Evolutionary conservation across 2,113 vertebrate genomes (phyloP), one percentile per base, ranked within the genome.

Genomic region (Gorilla gorilla): DNA sequence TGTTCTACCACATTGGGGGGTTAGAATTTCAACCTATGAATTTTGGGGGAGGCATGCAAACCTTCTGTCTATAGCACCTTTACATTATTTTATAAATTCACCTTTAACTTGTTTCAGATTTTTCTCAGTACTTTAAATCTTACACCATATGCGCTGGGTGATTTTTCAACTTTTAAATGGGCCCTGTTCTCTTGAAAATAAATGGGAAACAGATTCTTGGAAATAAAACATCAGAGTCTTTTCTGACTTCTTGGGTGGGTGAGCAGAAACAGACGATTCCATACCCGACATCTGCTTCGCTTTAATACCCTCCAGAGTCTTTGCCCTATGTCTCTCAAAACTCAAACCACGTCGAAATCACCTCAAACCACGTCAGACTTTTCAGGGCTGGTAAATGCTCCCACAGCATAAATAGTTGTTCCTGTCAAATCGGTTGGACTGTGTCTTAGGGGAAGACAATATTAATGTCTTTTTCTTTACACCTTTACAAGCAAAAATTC

Each of bases 391-490:
- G 84, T 61, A 85, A 84, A 76, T 18, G 50, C 50, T 95, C 89
- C 81, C 13, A 6, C 20, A 22, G 50, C 25, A 17, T 68, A 43
- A 64, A 35, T 27, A 80, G 48, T n/a, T 45, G 45, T 72, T 88
- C 35, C 84, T 50, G 66, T 97, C 61, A 73, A 48, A 82, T 23
- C 45, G 52, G 45, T 79, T 68, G 25, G 14, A 18, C 30, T 30
- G 30, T 83, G 78, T 94, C 75, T 95, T n/a, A 32, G 55, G n/a
- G 40, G 66, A 89, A 78, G 45, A 86, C 11, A 35, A 14, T 75
- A 94, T 88, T 93, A 94, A 89, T 32, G 22, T 23, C 23, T 85
- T 90, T 78, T 85, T 13, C 45, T 30, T 97, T 32, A 55, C 80
- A 18, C 35, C 30, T 93, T 93, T 91, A 73, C 25, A 80, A 91